Percentiles rank a stretch among this genome's conserved stretches.
Conservation (phyloP, 2,888 invertebrate genomes). For the Athalia rosae region DNA sequence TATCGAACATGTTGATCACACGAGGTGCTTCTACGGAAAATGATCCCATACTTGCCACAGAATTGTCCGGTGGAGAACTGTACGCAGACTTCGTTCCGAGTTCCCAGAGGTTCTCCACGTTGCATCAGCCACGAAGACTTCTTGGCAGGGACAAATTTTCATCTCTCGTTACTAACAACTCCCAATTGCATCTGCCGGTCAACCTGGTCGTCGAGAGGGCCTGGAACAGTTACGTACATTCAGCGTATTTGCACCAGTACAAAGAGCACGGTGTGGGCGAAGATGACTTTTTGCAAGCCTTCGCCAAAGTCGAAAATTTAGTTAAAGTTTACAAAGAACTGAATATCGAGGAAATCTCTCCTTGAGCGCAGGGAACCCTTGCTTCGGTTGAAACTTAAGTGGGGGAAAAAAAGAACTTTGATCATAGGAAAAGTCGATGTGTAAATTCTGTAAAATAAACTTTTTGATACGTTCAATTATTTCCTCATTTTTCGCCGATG, state of each 20-base stretch:
- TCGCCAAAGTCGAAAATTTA: conserved; percentile 74
- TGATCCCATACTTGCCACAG: conserved; percentile 58
- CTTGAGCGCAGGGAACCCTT: not conserved
- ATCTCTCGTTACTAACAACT: conserved; percentile 73
- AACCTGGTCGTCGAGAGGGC: conserved; percentile 72
- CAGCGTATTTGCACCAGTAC: conserved; percentile 76
- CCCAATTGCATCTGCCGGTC: conserved; percentile 68
- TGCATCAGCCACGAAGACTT: conserved; percentile 70
- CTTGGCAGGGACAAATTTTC: conserved; percentile 72
- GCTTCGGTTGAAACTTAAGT: too few species aligned
- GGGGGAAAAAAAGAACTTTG: too few species aligned
- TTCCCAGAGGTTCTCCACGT: conserved; percentile 66
- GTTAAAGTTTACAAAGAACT: conserved; percentile 73
- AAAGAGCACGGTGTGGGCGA: conserved; percentile 74
- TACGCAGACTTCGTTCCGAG: conserved; percentile 72
- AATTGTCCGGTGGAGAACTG: conserved; percentile 66
- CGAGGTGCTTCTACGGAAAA: conserved; percentile 64
- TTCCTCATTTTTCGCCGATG: too few species aligned
- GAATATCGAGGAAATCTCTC: conserved; percentile 43
- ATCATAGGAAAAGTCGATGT: too few species aligned
- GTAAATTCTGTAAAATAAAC: too few species aligned
- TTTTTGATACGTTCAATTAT: too few species aligned
- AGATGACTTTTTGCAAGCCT: conserved; percentile 74
- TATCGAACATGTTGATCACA: conserved; percentile 73
- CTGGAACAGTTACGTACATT: conserved; percentile 74